Percentiles rank a stretch among this genome's conserved stretches.
Evolutionary conservation across 2,797 vertebrate species (phyloP).

Genomic region (Sciaenops ocellatus): DNA sequence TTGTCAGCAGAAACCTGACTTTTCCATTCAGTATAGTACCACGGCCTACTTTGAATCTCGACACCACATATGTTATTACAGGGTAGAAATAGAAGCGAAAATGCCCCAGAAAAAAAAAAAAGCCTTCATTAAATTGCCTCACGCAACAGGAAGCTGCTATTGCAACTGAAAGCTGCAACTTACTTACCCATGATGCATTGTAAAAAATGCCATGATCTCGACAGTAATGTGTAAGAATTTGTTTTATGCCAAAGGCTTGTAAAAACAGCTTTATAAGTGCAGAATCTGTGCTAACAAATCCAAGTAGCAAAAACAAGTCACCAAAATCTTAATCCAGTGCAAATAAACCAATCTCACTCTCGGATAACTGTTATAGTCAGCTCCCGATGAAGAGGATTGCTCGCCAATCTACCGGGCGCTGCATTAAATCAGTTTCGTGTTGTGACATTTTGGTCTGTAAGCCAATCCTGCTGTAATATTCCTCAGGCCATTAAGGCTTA

Average conservation of each 20-base stretch:
- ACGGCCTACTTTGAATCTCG: slow-evolving; percentile 44
- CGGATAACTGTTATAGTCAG: not conserved
- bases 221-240: slow-evolving; percentile 24
- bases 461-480: not conserved
- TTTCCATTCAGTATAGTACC: not conserved
- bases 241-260: slow-evolving; percentile 16
- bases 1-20: slow-evolving; percentile 9
- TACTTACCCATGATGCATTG: slow-evolving; percentile 2
- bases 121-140: slow-evolving; percentile 32
- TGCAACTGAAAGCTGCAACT: slow-evolving; percentile 19
- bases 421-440: slow-evolving; percentile 27
- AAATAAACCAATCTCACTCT: slow-evolving; percentile 1
- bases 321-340: not conserved
- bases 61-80: slow-evolving; percentile 43
- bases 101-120: slow-evolving; percentile 55
- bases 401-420: not conserved
- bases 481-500: slow-evolving; percentile 28
- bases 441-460: slow-evolving; percentile 33
- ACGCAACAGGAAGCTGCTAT: slow-evolving; percentile 30
- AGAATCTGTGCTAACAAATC: slow-evolving; percentile 16
- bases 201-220: slow-evolving; percentile 16
- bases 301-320: not conserved
- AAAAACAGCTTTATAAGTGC: slow-evolving; percentile 7
- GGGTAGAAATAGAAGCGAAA: slow-evolving; percentile 43
- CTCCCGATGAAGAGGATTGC: not conserved